Conservation (phyloP, 2,797 vertebrate genomes). For the Parauchenoglanis punctatus region DNA sequence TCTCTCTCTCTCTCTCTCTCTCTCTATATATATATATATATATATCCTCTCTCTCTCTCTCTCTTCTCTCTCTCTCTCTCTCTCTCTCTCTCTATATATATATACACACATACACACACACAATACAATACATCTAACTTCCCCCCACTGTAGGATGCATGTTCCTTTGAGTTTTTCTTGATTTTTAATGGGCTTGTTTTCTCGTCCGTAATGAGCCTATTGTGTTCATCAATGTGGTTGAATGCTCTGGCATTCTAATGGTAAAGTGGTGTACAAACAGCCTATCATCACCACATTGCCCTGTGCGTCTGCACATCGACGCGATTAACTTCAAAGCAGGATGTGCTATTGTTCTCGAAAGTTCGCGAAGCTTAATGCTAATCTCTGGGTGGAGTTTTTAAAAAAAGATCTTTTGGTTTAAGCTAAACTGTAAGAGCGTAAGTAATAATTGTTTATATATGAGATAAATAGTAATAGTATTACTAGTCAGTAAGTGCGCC, state of each 20-base stretch:
- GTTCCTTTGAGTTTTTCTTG: no score
- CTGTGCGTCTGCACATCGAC: not conserved
- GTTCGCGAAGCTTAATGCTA: not conserved
- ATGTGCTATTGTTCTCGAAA: not conserved
- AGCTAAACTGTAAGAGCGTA: not conserved
- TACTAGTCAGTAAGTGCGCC: not conserved
- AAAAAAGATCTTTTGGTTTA: not conserved
- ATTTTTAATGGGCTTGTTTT: not conserved
- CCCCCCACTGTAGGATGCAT: not conserved
- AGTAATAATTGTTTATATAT: not conserved
- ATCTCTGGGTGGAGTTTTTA: not conserved
- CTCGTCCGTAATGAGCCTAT: not conserved
- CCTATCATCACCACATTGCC: slow-evolving; percentile 32
- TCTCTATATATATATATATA: no score
- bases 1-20: no score
- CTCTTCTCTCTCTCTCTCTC: no score
- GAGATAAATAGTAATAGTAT: not conserved
- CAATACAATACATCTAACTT: no score
- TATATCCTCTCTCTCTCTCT: no score
- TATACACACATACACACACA: no score
- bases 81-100: no score
- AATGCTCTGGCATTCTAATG: slow-evolving; percentile 31
- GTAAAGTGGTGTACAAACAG: slow-evolving; percentile 49
- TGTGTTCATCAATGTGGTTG: not conserved
- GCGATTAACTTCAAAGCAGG: not conserved